phyloP scores from a whole-genome alignment of 2,888 invertebrate species.

The Papilio gigon region DNA sequence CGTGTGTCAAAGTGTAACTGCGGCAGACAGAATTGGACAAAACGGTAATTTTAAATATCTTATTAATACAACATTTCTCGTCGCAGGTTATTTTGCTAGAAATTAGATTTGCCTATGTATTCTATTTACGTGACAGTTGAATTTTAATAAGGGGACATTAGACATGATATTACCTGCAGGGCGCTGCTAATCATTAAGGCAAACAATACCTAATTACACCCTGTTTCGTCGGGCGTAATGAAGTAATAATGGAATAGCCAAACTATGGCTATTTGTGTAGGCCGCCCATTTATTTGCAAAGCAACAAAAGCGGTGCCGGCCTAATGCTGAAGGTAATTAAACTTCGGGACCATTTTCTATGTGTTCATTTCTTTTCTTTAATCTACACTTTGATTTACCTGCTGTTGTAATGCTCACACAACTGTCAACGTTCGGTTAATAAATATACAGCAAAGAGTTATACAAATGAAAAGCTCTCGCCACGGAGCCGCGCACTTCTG shows the following conservation, averaged over 20 bases:
- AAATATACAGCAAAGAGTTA: too few relatives aligned
- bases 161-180: constrained; percentile 5
- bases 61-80: too few relatives aligned
- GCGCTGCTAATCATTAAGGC: background rate
- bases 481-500: too few relatives aligned
- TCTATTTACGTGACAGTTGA: background rate
- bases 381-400: too few relatives aligned
- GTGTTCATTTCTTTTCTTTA: background rate
- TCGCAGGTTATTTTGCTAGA: too few relatives aligned
- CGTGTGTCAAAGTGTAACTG: too few relatives aligned
- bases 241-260: constrained; percentile 31
- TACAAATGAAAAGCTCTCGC: too few relatives aligned
- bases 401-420: too few relatives aligned
- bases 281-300: constrained; percentile 23
- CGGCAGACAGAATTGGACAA: too few relatives aligned
- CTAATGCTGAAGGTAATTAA: constrained; percentile 26
- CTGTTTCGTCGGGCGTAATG: constrained; percentile 18
- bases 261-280: constrained; percentile 31
- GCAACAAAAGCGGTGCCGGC: constrained; percentile 9
- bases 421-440: too few relatives aligned
- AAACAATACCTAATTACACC: constrained; percentile 21
- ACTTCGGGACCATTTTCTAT: constrained; percentile 3
- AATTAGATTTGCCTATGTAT: too few relatives aligned
- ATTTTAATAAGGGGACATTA: background rate
- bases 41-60: too few relatives aligned